These are phyloP conservation scores for Andrena dorsata DNA, from an alignment of 2,888 invertebrate species.

Conservation along the genomic window DNA sequence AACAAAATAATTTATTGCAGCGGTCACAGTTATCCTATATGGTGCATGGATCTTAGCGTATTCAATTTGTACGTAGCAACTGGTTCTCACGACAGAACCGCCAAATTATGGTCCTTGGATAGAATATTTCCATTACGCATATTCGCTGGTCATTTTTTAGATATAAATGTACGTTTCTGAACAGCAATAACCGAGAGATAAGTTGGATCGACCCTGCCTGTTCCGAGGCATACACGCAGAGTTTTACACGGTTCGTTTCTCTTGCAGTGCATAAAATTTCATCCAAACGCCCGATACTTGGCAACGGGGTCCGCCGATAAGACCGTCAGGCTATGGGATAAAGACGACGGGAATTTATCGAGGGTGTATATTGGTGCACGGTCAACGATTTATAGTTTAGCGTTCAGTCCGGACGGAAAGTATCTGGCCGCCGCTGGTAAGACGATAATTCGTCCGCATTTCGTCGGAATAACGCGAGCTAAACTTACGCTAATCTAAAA, in stretches of 20 bases:
- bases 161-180: conserved; percentile 90
- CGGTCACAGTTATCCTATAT: conserved; percentile 96
- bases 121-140: conserved; percentile 93
- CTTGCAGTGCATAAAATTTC: conserved; percentile 92
- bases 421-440: conserved; percentile 93
- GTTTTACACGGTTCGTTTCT: background rate
- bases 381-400: conserved; percentile 90
- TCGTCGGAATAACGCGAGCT: background rate
- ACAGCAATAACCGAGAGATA: background rate
- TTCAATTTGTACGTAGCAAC: conserved; percentile 89
- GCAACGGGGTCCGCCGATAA: conserved; percentile 97
- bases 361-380: conserved; percentile 93
- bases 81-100: conserved; percentile 93
- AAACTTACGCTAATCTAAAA: too few relatives aligned
- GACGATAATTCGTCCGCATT: conserved; percentile 10
- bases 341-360: conserved; percentile 92
- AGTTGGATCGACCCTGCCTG: background rate
- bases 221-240: too few relatives aligned
- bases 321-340: conserved; percentile 94
- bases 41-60: conserved; percentile 93
- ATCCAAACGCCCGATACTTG: conserved; percentile 95
- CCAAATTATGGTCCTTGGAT: conserved; percentile 93
- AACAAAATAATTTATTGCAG: conserved; percentile 83
- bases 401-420: conserved; percentile 94
- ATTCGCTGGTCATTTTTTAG: conserved; percentile 94